Conservation (phyloP, 2,888 invertebrate genomes). For the Drosophila nr. perissopoda region DNA sequence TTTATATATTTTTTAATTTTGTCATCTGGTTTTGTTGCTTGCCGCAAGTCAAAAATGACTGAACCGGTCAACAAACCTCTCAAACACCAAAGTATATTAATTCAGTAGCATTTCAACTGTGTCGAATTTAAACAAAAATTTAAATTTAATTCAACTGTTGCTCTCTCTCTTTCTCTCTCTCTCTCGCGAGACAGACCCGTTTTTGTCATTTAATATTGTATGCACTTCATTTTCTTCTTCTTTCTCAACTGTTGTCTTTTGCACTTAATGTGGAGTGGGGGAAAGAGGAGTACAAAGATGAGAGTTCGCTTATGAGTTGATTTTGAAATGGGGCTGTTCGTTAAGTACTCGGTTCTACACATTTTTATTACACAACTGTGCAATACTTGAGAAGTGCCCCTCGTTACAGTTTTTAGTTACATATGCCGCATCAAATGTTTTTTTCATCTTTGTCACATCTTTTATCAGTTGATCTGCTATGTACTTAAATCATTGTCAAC, state of each 20-base stretch:
- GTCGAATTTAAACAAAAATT: slow-evolving; percentile 31
- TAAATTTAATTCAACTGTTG: slow-evolving; percentile 22
- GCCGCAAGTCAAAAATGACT: slow-evolving; percentile 27
- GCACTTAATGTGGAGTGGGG: slow-evolving; percentile 30
- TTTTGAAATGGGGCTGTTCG: slow-evolving; percentile 15
- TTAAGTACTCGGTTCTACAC: slow-evolving; percentile 2
- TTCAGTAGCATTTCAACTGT: slow-evolving; percentile 31
- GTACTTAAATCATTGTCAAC: background rate
- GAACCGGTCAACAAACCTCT: slow-evolving; percentile 45
- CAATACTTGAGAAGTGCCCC: background rate
- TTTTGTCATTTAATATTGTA: slow-evolving; percentile 50
- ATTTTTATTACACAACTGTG: background rate
- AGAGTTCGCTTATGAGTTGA: slow-evolving; percentile 6
- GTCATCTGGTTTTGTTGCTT: slow-evolving; percentile 4
- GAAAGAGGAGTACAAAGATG: slow-evolving; percentile 9
- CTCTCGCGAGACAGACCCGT: background rate
- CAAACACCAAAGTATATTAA: slow-evolving; percentile 15
- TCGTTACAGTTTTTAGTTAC: background rate
- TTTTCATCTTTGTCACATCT: background rate
- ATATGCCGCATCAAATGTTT: background rate
- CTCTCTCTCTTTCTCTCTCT: background rate
- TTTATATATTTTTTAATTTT: background rate
- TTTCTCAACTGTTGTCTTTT: slow-evolving; percentile 18
- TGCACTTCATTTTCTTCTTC: slow-evolving; percentile 22
- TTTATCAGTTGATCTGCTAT: background rate